A percentile compares a stretch with the other conserved stretches of the same genome.
Evolutionary conservation across 2,888 invertebrate genomes (phyloP).

Genomic region (Macroteleia sp.): DNA sequence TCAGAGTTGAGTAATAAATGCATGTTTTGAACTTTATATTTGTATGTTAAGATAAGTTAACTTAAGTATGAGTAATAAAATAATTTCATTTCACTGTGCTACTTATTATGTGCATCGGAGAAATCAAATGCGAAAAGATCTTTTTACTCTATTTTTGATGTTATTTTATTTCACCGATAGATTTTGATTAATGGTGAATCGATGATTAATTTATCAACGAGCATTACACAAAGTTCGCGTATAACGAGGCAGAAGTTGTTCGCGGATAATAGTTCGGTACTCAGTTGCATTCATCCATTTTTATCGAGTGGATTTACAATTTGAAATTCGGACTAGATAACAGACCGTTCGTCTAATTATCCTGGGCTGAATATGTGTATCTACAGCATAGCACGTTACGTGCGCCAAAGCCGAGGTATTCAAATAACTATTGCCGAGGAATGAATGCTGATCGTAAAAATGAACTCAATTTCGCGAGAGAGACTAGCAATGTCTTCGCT

Average conservation of each 20-base stretch:
- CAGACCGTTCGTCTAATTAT: constrained; percentile 12
- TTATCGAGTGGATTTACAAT: constrained; percentile 16
- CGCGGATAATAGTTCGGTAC: constrained; percentile 7
- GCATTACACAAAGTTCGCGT: background rate
- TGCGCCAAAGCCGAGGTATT: background rate
- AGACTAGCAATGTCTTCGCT: constrained; percentile 8
- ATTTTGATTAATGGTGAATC: constrained; percentile 27
- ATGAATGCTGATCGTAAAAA: constrained; percentile 22
- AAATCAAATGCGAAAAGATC: no score
- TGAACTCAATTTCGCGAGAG: constrained; percentile 13
- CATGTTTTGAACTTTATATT: no score
- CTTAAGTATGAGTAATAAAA: no score
- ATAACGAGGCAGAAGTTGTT: constrained; percentile 18
- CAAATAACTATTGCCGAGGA: constrained; percentile 7
- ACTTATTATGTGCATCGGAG: no score
- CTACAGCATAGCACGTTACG: constrained; percentile 1
- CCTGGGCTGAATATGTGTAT: background rate
- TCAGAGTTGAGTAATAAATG: no score
- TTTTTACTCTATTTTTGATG: no score
- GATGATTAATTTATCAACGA: constrained; percentile 18
- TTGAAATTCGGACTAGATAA: constrained; percentile 13
- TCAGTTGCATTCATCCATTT: background rate
- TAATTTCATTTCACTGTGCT: no score
- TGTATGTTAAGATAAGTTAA: no score
- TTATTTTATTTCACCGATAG: no score